Conservation (phyloP, 2,113 vertebrate genomes). For the Malurus melanocephalus region DNA sequence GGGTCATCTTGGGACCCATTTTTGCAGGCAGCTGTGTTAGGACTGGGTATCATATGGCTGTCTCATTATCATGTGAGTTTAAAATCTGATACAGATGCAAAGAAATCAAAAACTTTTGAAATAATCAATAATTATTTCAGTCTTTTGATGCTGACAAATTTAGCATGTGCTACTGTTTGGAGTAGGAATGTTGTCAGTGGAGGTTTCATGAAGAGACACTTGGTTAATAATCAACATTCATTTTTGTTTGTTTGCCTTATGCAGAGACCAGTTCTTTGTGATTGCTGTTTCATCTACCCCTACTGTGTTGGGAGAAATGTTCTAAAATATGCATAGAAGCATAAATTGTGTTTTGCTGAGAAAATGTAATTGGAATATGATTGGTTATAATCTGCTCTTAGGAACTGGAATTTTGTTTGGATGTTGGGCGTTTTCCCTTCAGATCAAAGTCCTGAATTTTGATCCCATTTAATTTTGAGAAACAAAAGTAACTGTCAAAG, state of each 20-base stretch:
- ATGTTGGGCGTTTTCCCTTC: neutral
- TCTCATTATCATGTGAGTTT: neutral
- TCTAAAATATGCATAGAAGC: neutral
- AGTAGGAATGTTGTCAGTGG: neutral
- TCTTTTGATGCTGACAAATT: neutral
- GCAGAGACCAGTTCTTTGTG: neutral
- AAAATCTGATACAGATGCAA: neutral
- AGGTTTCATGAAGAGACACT: neutral
- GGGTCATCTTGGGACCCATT: neutral
- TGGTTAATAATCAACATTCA: neutral
- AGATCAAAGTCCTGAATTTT: neutral
- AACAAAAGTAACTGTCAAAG: neutral
- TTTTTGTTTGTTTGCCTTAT: neutral
- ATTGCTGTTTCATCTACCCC: neutral
- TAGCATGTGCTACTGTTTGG: neutral
- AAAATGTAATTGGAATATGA: neutral
- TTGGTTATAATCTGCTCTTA: neutral
- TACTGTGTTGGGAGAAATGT: neutral
- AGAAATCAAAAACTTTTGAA: neutral
- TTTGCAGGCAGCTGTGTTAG: neutral
- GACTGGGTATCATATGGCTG: neutral
- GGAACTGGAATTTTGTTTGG: neutral
- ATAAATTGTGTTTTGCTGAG: neutral
- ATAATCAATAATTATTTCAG: neutral
- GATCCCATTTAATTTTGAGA: neutral